These are phyloP conservation scores for Spisula subtruncata DNA, from an alignment of 2,888 invertebrate genomes.

Conservation along the genomic window DNA sequence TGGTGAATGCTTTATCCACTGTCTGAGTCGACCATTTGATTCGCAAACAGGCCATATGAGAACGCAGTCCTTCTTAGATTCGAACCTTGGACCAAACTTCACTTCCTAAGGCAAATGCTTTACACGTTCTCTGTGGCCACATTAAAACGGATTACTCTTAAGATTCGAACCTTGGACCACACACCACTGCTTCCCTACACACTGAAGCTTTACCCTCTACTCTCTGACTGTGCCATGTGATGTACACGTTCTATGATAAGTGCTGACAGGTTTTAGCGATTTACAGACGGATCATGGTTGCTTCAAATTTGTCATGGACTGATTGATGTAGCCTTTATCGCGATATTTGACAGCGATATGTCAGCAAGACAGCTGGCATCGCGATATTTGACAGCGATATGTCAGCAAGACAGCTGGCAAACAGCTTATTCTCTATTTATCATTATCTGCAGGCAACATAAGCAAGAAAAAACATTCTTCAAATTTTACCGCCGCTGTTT, in stretches of 20 bases:
- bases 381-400: neutral
- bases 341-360: neutral
- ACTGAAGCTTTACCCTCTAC: too few relatives aligned
- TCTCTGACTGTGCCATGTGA: neutral
- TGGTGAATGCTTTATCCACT: too few relatives aligned
- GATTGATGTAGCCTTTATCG: slow-evolving; percentile 1
- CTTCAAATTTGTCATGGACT: slow-evolving; percentile 8
- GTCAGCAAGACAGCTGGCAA: slow-evolving; percentile 18
- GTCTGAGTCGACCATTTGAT: too few relatives aligned
- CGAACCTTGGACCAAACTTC: too few relatives aligned
- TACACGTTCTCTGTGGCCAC: too few relatives aligned
- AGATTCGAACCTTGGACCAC: too few relatives aligned
- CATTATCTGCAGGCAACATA: neutral
- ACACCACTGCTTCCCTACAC: too few relatives aligned
- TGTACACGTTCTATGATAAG: neutral
- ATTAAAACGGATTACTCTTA: too few relatives aligned
- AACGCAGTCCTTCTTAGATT: too few relatives aligned
- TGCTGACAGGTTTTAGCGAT: neutral
- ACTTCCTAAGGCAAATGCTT: too few relatives aligned
- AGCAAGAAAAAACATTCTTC: slow-evolving; percentile 5
- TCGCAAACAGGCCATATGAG: too few relatives aligned
- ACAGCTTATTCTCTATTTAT: slow-evolving; percentile 13
- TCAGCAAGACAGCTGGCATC: slow-evolving; percentile 19
- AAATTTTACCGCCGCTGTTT: neutral
- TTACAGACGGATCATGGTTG: neutral